Conservation (phyloP, 2,113 vertebrate genomes). For the Bubo blakistoni region DNA sequence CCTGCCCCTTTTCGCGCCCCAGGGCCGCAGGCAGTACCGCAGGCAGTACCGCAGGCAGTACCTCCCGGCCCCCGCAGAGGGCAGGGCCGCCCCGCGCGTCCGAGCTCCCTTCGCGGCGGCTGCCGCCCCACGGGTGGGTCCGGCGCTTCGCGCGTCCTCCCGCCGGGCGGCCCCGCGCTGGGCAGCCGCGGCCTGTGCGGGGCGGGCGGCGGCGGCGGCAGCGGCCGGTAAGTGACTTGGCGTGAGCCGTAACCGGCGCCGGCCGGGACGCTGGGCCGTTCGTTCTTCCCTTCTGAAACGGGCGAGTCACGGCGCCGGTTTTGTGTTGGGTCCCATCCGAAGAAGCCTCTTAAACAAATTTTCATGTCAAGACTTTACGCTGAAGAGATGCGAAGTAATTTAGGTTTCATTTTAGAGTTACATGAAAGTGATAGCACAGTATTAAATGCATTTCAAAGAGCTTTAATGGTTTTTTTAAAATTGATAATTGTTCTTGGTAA, state of each 20-base stretch:
- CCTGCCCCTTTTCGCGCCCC: not conserved
- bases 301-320: not conserved
- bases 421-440: accelerated
- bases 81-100: conserved; percentile 30
- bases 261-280: accelerated
- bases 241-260: not conserved
- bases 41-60: not conserved
- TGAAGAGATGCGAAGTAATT: not conserved
- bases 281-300: accelerated
- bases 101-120: not conserved
- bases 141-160: too few species aligned
- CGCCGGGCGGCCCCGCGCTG: too few species aligned
- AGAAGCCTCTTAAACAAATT: not conserved
- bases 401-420: not conserved
- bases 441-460: not conserved
- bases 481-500: not conserved
- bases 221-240: not conserved
- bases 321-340: not conserved
- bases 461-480: not conserved
- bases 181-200: not conserved
- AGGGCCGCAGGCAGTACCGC: not conserved
- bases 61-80: conserved; percentile 66
- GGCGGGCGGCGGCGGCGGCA: too few species aligned
- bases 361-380: not conserved
- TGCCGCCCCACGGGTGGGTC: not conserved